Conservation (phyloP, 2,113 vertebrate species). For the Cavia porcellus region DNA sequence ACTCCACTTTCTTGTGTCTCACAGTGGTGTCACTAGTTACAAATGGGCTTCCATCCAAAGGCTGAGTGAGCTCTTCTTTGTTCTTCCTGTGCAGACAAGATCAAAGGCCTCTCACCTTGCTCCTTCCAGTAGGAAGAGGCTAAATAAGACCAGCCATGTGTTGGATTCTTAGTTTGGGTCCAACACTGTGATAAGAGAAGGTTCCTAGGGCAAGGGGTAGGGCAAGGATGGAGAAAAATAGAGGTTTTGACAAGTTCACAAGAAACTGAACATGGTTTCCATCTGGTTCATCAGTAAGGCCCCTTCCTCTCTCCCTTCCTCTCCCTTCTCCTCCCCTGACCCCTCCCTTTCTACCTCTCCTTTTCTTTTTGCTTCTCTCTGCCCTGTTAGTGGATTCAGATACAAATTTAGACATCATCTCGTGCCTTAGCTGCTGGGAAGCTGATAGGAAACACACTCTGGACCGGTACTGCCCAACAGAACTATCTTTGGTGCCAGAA, state of each 20-base stretch:
- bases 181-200: not conserved
- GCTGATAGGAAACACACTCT: not conserved
- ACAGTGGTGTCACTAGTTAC: not conserved
- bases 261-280: not conserved
- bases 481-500: not conserved
- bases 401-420: not conserved
- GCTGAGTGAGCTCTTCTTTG: not conserved
- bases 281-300: not conserved
- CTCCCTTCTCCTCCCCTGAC: not conserved
- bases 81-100: not conserved
- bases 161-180: not conserved
- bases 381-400: not conserved
- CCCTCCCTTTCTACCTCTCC: not conserved
- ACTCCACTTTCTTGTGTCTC: not conserved
- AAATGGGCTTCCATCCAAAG: not conserved
- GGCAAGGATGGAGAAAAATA: not conserved
- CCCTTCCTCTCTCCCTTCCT: not conserved
- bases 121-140: not conserved
- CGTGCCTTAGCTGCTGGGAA: not conserved
- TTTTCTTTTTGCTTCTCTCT: not conserved
- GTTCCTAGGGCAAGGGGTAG: not conserved
- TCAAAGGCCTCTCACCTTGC: not conserved
- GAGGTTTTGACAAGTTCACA: not conserved
- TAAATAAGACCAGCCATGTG: not conserved
- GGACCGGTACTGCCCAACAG: rapidly evolving